Conservation (phyloP, 2,113 vertebrate species). For the Petromus typicus region DNA sequence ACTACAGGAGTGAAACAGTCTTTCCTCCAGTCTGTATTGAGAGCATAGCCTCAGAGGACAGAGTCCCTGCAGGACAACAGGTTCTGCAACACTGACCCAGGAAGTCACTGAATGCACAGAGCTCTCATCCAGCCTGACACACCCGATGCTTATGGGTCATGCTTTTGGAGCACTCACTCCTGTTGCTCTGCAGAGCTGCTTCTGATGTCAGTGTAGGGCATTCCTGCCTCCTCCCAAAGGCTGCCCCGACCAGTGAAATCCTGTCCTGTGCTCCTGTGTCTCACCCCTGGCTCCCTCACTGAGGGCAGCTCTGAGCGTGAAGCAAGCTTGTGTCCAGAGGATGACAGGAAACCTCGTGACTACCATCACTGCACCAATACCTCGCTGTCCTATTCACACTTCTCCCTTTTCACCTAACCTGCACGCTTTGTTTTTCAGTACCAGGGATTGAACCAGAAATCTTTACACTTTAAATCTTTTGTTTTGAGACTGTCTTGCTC, state of each 20-base stretch:
- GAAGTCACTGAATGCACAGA: not conserved
- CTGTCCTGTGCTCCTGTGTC: not conserved
- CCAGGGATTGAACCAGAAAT: not conserved
- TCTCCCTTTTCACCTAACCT: not conserved
- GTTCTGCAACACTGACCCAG: not conserved
- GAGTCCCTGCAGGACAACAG: not conserved
- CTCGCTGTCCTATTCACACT: not conserved
- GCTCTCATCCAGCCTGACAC: not conserved
- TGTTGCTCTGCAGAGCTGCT: not conserved
- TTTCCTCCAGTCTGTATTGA: not conserved
- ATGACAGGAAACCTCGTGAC: not conserved
- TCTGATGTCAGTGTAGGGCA: not conserved
- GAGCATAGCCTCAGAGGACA: not conserved
- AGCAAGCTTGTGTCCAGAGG: not conserved
- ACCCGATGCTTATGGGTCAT: not conserved
- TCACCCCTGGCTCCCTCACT: not conserved
- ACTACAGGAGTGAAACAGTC: not conserved
- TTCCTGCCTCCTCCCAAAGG: not conserved
- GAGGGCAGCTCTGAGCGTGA: not conserved
- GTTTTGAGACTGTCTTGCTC: not conserved
- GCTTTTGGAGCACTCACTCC: not conserved
- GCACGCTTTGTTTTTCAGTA: not conserved
- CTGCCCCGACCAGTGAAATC: not conserved
- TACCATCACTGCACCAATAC: not conserved
- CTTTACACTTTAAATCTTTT: not conserved